These are phyloP conservation scores for Drosophila eohydei DNA, from an alignment of 2,888 invertebrate species.

Conservation along the genomic window DNA sequence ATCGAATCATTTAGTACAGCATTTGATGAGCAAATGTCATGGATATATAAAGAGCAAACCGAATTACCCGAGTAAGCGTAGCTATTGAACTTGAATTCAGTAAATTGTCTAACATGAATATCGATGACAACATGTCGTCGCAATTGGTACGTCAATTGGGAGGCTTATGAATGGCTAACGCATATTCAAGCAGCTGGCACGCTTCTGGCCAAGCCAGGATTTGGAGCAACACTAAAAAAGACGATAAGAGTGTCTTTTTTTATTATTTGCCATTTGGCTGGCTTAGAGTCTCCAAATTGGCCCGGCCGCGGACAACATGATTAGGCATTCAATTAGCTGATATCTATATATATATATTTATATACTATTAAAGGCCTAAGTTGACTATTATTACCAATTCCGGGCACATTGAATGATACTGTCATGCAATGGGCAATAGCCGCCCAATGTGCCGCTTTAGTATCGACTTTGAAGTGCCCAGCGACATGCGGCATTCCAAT, in stretches of 20 bases:
- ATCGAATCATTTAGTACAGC: neutral
- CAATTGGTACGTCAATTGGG: conserved; percentile 39
- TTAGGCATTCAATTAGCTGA: conserved; percentile 65
- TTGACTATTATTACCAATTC: conserved; percentile 61
- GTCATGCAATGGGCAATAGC: conserved; percentile 50
- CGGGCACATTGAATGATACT: conserved; percentile 53
- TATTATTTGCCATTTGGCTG: conserved; percentile 26
- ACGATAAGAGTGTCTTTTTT: neutral
- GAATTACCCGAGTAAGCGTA: neutral
- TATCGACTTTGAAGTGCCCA: conserved; percentile 9
- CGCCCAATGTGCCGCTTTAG: conserved; percentile 16
- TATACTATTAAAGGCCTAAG: conserved; percentile 54
- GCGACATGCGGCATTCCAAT: conserved; percentile 66
- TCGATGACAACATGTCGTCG: conserved; percentile 47
- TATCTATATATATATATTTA: conserved; percentile 40
- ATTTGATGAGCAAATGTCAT: conserved; percentile 11
- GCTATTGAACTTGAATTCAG: conserved; percentile 49
- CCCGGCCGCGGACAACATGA: conserved; percentile 33
- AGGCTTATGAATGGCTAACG: conserved; percentile 37
- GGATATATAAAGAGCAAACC: neutral
- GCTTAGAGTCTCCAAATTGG: conserved; percentile 19
- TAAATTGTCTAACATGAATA: conserved; percentile 42
- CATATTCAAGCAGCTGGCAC: conserved; percentile 37
- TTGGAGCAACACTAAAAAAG: conserved; percentile 5
- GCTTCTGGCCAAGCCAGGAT: conserved; percentile 27